phyloP scores from a whole-genome alignment of 2,113 vertebrate genomes.

The Empidonax alnorum region DNA sequence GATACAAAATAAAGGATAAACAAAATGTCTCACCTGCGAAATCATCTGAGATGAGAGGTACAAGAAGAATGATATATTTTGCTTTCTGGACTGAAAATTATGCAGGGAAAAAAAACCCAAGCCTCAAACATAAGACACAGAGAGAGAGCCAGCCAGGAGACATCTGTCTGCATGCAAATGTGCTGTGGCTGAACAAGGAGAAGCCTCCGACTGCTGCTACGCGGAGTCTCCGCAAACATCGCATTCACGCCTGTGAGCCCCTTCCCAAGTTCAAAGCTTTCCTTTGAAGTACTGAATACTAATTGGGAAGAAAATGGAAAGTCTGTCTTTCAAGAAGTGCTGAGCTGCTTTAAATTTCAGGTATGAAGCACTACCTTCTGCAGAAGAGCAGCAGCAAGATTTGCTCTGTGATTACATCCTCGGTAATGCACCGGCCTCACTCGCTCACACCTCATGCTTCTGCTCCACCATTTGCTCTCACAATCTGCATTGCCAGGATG shows the following conservation, averaged over 20 bases:
- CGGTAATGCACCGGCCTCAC: rapidly evolving
- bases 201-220: neutral
- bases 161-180: slow-evolving; percentile 7
- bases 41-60: neutral
- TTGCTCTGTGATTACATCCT: neutral
- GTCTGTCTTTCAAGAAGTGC: neutral
- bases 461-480: neutral
- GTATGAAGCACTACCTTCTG: neutral
- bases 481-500: neutral
- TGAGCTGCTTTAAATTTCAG: neutral
- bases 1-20: slow-evolving; percentile 6
- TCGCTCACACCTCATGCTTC: rapidly evolving
- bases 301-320: slow-evolving; percentile 11
- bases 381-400: neutral
- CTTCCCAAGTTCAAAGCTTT: neutral
- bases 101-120: neutral
- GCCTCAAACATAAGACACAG: neutral
- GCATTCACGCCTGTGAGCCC: rapidly evolving
- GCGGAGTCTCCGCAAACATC: neutral
- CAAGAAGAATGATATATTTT: neutral
- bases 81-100: neutral
- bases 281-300: neutral
- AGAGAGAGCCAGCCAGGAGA: neutral
- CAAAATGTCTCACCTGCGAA: neutral
- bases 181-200: neutral